These are phyloP conservation scores for Tringa solitaria DNA, from an alignment of 2,113 vertebrate genomes.

Conservation along the genomic window DNA sequence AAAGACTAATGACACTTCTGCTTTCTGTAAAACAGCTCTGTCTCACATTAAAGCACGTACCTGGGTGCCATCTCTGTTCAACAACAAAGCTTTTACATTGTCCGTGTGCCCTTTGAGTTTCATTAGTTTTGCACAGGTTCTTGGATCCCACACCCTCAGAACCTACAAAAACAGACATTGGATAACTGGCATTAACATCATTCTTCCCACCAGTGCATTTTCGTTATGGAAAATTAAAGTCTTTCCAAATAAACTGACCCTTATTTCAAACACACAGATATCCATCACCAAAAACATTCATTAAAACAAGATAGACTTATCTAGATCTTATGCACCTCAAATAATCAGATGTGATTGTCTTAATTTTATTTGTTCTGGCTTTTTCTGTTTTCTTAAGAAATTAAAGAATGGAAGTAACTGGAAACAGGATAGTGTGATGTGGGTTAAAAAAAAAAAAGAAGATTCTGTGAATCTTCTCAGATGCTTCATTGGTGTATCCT, in stretches of 20 bases:
- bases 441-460: neutral
- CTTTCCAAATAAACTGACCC: neutral
- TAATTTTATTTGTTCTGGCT: neutral
- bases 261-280: neutral
- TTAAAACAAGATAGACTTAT: neutral
- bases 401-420: neutral
- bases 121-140: conserved; percentile 97
- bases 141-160: conserved; percentile 95
- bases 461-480: neutral
- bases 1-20: neutral
- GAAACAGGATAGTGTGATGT: neutral
- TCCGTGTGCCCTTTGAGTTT: conserved; percentile 98
- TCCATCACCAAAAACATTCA: neutral
- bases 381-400: neutral
- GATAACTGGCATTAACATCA: neutral
- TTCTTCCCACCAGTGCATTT: neutral
- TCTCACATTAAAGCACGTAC: conserved; percentile 61
- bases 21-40: neutral
- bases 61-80: conserved; percentile 97
- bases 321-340: neutral
- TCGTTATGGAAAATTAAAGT: neutral
- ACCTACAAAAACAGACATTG: conserved; percentile 72
- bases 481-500: neutral
- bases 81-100: conserved; percentile 92
- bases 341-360: neutral